A percentile compares a stretch with the other conserved stretches of the same genome.
These are phyloP conservation scores for Drosophila sp. DNA, from an alignment of 1,140 invertebrate species.

Conservation along the genomic window DNA sequence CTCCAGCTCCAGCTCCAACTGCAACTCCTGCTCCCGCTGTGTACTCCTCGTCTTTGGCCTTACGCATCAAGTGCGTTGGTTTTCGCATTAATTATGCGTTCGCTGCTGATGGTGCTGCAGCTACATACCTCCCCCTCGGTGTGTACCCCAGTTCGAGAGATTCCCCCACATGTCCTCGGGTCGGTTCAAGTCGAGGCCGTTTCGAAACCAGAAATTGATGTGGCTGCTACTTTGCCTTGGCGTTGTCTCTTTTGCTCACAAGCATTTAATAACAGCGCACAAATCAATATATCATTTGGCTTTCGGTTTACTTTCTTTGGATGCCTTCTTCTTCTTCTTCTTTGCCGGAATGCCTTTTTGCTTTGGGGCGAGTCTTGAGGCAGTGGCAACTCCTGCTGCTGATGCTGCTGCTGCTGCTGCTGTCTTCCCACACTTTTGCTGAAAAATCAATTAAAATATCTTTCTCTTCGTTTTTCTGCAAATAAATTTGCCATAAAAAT, in stretches of 20 bases:
- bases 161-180: background rate
- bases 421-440: constrained; percentile 73
- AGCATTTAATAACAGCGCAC: constrained; percentile 79
- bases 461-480: constrained; percentile 56
- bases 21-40: constrained; percentile 31
- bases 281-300: constrained; percentile 77
- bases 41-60: constrained; percentile 54
- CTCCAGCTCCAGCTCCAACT: constrained; percentile 36
- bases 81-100: constrained; percentile 81
- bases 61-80: constrained; percentile 80
- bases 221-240: constrained; percentile 65
- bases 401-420: constrained; percentile 6
- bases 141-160: background rate
- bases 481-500: constrained; percentile 80
- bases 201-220: constrained; percentile 75
- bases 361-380: constrained; percentile 2
- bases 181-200: constrained; percentile 26
- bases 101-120: constrained; percentile 30
- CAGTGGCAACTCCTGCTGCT: constrained; percentile 19
- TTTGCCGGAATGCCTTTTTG: constrained; percentile 15
- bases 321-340: constrained; percentile 13
- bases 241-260: constrained; percentile 47
- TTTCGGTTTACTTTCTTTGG: constrained; percentile 62
- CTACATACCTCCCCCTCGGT: constrained; percentile 10
- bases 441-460: constrained; percentile 81